Evolutionary conservation across 2,888 invertebrate species (phyloP).

Genomic region (Drosophila pseudotakahashii): DNA sequence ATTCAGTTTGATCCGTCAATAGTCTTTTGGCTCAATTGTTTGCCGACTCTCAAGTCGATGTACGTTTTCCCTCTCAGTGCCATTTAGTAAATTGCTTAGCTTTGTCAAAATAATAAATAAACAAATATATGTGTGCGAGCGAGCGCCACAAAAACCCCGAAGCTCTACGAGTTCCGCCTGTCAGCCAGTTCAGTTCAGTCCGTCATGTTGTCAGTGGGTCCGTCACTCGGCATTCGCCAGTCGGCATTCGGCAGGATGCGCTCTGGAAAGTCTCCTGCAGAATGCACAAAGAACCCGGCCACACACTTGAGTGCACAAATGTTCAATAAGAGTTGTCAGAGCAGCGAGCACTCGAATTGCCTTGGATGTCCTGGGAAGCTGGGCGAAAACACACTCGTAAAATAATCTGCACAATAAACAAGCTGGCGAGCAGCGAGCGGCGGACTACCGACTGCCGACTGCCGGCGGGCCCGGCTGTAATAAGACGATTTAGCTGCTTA

Average conservation of each 20-base stretch:
- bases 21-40: conserved; percentile 54
- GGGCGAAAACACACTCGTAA: conserved; percentile 42
- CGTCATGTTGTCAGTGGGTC: conserved; percentile 7
- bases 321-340: conserved; percentile 70
- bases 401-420: conserved; percentile 72
- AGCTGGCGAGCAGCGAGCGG: conserved; percentile 30
- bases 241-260: conserved; percentile 35
- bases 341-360: conserved; percentile 53
- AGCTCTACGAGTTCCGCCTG: conserved; percentile 46
- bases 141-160: conserved; percentile 32
- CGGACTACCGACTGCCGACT: conserved; percentile 37
- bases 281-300: conserved; percentile 65
- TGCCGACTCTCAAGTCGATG: conserved; percentile 54
- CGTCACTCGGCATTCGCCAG: neutral
- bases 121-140: conserved; percentile 60
- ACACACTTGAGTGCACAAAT: conserved; percentile 79
- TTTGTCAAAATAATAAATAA: conserved; percentile 79
- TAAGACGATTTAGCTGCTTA: conserved; percentile 78
- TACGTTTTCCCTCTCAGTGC: conserved; percentile 48
- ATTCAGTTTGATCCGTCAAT: conserved; percentile 33
- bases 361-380: conserved; percentile 34
- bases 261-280: conserved; percentile 32
- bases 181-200: conserved; percentile 10
- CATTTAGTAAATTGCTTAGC: conserved; percentile 77
- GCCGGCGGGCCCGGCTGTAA: conserved; percentile 51